These are phyloP conservation scores for Meteorus colon DNA, from an alignment of 2,888 invertebrate genomes.

Conservation along the genomic window DNA sequence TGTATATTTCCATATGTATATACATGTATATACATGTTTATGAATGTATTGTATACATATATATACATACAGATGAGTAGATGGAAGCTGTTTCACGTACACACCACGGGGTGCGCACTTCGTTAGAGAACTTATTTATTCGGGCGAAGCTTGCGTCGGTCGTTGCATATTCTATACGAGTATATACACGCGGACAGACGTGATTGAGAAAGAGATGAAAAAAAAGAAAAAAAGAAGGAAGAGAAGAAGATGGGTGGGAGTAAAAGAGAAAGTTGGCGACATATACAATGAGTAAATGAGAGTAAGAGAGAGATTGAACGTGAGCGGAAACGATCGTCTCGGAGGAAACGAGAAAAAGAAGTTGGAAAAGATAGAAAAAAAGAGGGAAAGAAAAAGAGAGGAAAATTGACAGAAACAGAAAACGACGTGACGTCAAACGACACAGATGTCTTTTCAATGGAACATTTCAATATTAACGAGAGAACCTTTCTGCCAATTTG, in stretches of 20 bases:
- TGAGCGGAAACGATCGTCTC: slow-evolving; percentile 33
- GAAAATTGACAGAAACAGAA: slow-evolving; percentile 19
- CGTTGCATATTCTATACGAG: slow-evolving; percentile 51
- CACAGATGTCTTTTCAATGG: slow-evolving; percentile 31
- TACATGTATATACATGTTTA: neutral
- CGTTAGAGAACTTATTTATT: slow-evolving; percentile 55
- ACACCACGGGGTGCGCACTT: slow-evolving; percentile 48
- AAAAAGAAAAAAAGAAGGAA: neutral
- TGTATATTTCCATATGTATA: neutral
- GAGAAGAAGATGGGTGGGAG: neutral
- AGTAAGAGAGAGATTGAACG: slow-evolving; percentile 22
- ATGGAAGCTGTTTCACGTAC: slow-evolving; percentile 28
- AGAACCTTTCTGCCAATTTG: neutral
- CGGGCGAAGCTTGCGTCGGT: slow-evolving; percentile 43
- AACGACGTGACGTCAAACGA: slow-evolving; percentile 18
- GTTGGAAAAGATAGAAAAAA: neutral
- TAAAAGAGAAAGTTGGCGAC: too few species aligned
- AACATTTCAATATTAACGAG: slow-evolving; percentile 34
- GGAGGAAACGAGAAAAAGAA: slow-evolving; percentile 27
- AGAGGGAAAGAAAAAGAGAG: neutral
- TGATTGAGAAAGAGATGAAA: slow-evolving; percentile 30
- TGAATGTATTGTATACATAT: neutral
- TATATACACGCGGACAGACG: slow-evolving; percentile 41
- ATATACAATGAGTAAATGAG: slow-evolving; percentile 35
- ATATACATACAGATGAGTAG: slow-evolving; percentile 32